Conservation (phyloP, 2,797 vertebrate species). For the Danionella dracula region DNA sequence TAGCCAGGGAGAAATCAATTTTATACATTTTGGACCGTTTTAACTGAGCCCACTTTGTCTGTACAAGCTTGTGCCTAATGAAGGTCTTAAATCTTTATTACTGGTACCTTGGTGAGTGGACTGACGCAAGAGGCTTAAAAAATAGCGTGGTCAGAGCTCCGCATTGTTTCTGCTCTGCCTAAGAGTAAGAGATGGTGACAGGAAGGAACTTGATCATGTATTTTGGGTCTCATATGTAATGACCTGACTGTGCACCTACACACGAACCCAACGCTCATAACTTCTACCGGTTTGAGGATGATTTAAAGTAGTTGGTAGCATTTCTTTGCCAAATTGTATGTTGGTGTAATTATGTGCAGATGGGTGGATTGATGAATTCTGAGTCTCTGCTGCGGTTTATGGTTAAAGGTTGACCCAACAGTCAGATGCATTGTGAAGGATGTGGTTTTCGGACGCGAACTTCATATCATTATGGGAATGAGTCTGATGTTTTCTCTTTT, state of each 20-base stretch:
- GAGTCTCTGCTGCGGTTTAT: slow-evolving; percentile 42
- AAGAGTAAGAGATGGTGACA: slow-evolving; percentile 29
- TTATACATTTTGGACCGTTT: not conserved
- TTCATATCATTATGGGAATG: slow-evolving; percentile 40
- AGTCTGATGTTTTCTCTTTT: slow-evolving; percentile 29
- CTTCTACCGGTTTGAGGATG: slow-evolving; percentile 31
- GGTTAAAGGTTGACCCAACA: slow-evolving; percentile 40
- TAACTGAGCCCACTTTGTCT: not conserved
- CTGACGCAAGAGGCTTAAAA: not conserved
- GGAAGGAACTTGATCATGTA: slow-evolving; percentile 27
- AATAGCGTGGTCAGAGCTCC: not conserved
- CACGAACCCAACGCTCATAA: slow-evolving; percentile 32
- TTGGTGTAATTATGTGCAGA: slow-evolving; percentile 40
- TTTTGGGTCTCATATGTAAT: slow-evolving; percentile 24
- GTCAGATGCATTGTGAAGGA: slow-evolving; percentile 42
- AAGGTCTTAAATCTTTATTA: slow-evolving; percentile 8
- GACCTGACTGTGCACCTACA: slow-evolving; percentile 11
- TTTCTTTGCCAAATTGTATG: slow-evolving; percentile 27
- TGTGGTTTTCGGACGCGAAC: slow-evolving; percentile 44
- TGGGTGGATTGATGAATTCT: slow-evolving; percentile 39
- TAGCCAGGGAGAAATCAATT: not conserved
- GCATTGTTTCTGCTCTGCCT: slow-evolving; percentile 22
- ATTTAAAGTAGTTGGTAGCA: slow-evolving; percentile 42
- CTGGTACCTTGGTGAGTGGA: slow-evolving; percentile 8
- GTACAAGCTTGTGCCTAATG: slow-evolving; percentile 1